Percentiles rank a stretch among this genome's conserved stretches.
phyloP scores from a whole-genome alignment of 2,888 invertebrate species.

The Aporophyla nigra region DNA sequence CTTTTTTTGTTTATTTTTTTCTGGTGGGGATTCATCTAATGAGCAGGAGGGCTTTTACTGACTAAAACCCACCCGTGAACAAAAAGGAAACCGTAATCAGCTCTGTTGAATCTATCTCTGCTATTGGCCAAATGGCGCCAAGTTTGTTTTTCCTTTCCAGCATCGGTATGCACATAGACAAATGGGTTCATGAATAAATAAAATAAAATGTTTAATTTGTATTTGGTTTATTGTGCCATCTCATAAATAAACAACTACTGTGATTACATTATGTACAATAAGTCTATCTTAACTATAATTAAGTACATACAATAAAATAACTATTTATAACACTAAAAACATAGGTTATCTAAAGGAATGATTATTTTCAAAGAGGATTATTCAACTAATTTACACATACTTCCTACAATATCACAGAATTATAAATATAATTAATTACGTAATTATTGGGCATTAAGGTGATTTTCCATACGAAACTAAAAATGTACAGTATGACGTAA shows the following conservation, averaged over 20 bases:
- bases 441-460: slow-evolving; percentile 41
- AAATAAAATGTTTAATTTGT: slow-evolving; percentile 57
- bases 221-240: slow-evolving; percentile 87
- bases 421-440: slow-evolving; percentile 65
- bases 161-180: too few species aligned
- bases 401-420: slow-evolving; percentile 86
- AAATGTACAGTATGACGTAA: neutral
- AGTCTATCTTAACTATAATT: slow-evolving; percentile 35
- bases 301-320: slow-evolving; percentile 55
- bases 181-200: neutral
- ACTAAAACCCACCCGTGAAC: too few species aligned
- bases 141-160: too few species aligned
- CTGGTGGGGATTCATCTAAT: too few species aligned
- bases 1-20: too few species aligned
- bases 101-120: too few species aligned
- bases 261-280: slow-evolving; percentile 68
- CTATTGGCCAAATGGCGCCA: too few species aligned
- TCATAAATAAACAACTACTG: slow-evolving; percentile 80
- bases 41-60: too few species aligned
- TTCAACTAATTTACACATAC: slow-evolving; percentile 58
- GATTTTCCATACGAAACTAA: slow-evolving; percentile 17
- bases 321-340: slow-evolving; percentile 38
- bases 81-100: too few species aligned
- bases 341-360: slow-evolving; percentile 55
- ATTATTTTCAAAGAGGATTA: slow-evolving; percentile 45